Conservation (phyloP, 2,113 vertebrate species). For the Protobothrops flavoviridis region DNA sequence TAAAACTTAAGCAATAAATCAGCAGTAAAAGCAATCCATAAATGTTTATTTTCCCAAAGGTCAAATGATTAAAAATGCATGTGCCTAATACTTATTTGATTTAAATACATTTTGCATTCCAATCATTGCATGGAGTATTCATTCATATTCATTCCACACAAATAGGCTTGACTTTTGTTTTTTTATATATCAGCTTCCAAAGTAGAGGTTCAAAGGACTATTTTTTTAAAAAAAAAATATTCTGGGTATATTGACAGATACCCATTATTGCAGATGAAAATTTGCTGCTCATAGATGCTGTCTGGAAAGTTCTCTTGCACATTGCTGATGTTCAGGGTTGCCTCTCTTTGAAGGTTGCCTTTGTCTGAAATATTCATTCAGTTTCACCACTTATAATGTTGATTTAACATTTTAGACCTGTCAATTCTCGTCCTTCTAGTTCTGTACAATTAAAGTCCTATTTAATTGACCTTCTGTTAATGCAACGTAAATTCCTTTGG, state of each 20-base stretch:
- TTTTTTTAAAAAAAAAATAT: slow-evolving; percentile 2
- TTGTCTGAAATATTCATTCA: not conserved
- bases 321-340: not conserved
- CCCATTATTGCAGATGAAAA: slow-evolving; percentile 5
- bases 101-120: not conserved
- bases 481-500: not conserved
- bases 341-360: not conserved
- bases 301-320: not conserved
- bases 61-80: slow-evolving; percentile 20
- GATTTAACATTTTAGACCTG: not conserved
- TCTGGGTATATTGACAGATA: slow-evolving; percentile 12
- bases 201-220: not conserved
- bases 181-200: not conserved
- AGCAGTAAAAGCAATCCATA: slow-evolving; percentile 18
- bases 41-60: slow-evolving; percentile 20
- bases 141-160: not conserved
- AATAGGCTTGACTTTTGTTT: not conserved
- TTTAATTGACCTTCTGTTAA: not conserved
- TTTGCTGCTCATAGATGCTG: not conserved
- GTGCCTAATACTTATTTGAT: slow-evolving; percentile 19
- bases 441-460: not conserved
- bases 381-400: not conserved
- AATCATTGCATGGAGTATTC: not conserved
- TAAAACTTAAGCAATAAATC: slow-evolving; percentile 15
- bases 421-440: not conserved